Evolutionary conservation across 2,113 vertebrate genomes (phyloP), one percentile per base, ranked within the genome.

Genomic region (Vanacampus margaritifer): DNA sequence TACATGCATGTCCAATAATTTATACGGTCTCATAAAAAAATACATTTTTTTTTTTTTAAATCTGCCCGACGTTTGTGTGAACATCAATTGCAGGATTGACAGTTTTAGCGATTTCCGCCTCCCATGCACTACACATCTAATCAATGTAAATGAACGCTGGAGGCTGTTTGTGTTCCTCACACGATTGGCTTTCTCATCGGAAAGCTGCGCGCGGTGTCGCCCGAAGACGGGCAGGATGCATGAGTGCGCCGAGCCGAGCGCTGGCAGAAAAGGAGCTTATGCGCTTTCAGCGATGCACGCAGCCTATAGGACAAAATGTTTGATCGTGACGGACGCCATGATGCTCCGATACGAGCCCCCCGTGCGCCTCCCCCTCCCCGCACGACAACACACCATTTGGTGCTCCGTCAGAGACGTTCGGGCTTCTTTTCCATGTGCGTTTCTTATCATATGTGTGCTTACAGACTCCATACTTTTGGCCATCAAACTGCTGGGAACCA

Each of bases 381-480:
- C 63, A 36, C 50, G 45, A 65, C 45, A 65, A 65, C 68, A 50
- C 51, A 65, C 36, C 19, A 68, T 68, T 56, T 71, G 54, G 26
- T 76, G 32, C 6, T 17, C 28, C 63, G 11, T 71, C 62, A 64
- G 43, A 21, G 17, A 63, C 64, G 37, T 26, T 5, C 36, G 8
- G 19, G 54, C 59, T 68, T 67, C 3, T 63, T 50, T 16, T 39
- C 13, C 36, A 37, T 74, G 69, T 58, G 50, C 43, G 28, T 68
- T 57, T 50, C 51, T 71, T 73, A 76, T 77, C 19, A 48, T 45
- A 28, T 66, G 72, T 84, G 79, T 83, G 75, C 76, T 61, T 60
- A 58, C 87, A 98, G 96, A 98, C 96, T 78, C 96, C 96, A 62
- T 98, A 98, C 88, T 98, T 98, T 93, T 98, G 96, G 96, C 95